Evolutionary conservation across 2,888 invertebrate genomes (phyloP).

Genomic region (Acronicta alni): DNA sequence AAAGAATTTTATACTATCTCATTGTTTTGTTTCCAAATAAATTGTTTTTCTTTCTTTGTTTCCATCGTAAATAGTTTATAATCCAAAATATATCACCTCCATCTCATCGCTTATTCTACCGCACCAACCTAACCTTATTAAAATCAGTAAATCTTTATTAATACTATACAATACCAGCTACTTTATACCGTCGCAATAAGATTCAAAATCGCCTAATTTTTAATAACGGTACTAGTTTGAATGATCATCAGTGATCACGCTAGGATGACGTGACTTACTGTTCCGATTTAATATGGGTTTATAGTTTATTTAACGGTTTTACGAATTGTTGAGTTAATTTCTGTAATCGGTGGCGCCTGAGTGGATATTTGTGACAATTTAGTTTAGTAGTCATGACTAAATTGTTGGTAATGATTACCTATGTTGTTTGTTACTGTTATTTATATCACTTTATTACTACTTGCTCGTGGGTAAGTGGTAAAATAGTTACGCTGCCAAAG

Average conservation of each 20-base stretch:
- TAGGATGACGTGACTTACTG: conserved; percentile 57
- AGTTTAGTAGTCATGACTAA: background rate
- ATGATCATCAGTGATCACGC: conserved; percentile 55
- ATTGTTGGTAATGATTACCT: conserved; percentile 4
- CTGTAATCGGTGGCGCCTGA: conserved; percentile 42
- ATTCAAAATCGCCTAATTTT: conserved; percentile 20
- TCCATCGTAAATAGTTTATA: too few species aligned
- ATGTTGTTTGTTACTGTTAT: conserved; percentile 1
- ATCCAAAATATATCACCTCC: background rate
- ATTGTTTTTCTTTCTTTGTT: too few species aligned
- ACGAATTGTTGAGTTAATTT: conserved; percentile 52
- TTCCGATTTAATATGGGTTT: conserved; percentile 58
- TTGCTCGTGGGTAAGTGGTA: too few species aligned
- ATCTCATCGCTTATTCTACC: conserved; percentile 18
- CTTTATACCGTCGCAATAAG: conserved; percentile 28
- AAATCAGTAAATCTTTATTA: conserved; percentile 53
- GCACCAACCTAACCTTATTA: conserved; percentile 30
- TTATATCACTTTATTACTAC: too few species aligned
- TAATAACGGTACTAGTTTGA: conserved; percentile 53
- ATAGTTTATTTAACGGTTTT: conserved; percentile 57
- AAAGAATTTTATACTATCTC: too few species aligned
- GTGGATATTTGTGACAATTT: conserved; percentile 42
- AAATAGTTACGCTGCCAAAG: too few species aligned
- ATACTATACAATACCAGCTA: conserved; percentile 28
- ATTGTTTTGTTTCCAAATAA: too few species aligned